These are phyloP conservation scores for Rhea americana DNA, from an alignment of 2,113 vertebrate genomes.

Conservation along the genomic window DNA sequence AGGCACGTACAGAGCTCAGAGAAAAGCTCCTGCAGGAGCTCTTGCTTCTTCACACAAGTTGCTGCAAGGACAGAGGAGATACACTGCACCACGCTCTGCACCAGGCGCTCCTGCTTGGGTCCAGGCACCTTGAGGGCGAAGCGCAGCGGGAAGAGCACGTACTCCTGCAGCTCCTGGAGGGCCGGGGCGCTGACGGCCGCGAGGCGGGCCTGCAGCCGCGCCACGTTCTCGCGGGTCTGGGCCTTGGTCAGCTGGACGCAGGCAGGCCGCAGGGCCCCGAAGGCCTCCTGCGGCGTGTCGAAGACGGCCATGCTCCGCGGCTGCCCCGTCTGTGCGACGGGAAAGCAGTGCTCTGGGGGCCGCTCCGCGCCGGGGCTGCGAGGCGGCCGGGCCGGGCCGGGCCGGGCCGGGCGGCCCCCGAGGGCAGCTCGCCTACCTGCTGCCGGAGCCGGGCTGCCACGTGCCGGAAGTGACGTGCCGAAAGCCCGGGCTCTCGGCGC, in stretches of 20 bases:
- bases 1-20: constrained; percentile 90
- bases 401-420: background rate
- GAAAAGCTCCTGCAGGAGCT: constrained; percentile 85
- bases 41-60: constrained; percentile 83
- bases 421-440: background rate
- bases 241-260: constrained; percentile 87
- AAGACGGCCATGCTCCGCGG: constrained; percentile 80
- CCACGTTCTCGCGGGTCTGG: constrained; percentile 82
- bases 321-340: background rate
- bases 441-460: background rate
- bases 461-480: background rate
- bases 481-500: accelerated
- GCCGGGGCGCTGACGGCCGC: constrained; percentile 78
- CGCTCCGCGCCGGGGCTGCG: background rate
- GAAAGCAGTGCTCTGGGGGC: background rate
- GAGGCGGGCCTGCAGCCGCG: constrained; percentile 75
- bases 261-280: constrained; percentile 86
- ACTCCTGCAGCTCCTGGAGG: constrained; percentile 92
- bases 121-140: constrained; percentile 86
- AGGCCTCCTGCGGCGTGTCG: constrained; percentile 86
- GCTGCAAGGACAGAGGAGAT: constrained; percentile 80
- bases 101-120: constrained; percentile 78
- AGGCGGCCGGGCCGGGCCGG: background rate
- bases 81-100: constrained; percentile 82
- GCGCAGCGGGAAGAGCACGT: constrained; percentile 91